A percentile compares a stretch with the other conserved stretches of the same genome.
These are phyloP conservation scores for Oligia strigilis DNA, from an alignment of 2,888 invertebrate species.

Conservation along the genomic window DNA sequence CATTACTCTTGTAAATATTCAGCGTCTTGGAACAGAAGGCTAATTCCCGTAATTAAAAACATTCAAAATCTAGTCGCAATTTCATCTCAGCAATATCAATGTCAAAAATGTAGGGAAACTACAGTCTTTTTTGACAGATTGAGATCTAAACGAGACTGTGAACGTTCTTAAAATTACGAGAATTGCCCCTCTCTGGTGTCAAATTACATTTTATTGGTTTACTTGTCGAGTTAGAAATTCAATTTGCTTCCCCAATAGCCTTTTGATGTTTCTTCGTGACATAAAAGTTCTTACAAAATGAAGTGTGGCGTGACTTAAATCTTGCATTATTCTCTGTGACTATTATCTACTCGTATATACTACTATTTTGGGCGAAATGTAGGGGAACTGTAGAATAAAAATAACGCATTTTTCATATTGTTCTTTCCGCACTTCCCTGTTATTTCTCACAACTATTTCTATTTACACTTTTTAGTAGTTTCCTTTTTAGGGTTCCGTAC, in stretches of 20 bases:
- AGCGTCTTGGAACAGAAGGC: slow-evolving; percentile 34
- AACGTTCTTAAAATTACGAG: too few species aligned
- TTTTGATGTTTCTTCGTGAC: slow-evolving; percentile 39
- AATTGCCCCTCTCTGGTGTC: slow-evolving; percentile 24
- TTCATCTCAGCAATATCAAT: too few species aligned
- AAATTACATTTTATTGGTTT: slow-evolving; percentile 61
- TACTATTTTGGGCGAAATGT: slow-evolving; percentile 20
- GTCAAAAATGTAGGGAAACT: too few species aligned
- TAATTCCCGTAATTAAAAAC: too few species aligned
- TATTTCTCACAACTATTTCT: background rate
- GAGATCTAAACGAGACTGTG: too few species aligned
- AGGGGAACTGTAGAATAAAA: slow-evolving; percentile 22
- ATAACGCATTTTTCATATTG: slow-evolving; percentile 45
- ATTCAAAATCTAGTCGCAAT: too few species aligned
- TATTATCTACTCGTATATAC: background rate
- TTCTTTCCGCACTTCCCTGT: background rate
- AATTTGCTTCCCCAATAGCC: slow-evolving; percentile 48
- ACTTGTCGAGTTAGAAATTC: slow-evolving; percentile 57
- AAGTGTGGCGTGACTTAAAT: slow-evolving; percentile 33
- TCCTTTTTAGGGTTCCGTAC: background rate
- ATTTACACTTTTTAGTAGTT: background rate
- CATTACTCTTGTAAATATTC: slow-evolving; percentile 41
- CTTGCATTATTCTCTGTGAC: slow-evolving; percentile 32
- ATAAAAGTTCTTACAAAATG: slow-evolving; percentile 27
- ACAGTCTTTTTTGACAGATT: too few species aligned